phyloP scores from a whole-genome alignment of 2,113 vertebrate genomes.

The Butastur rufipennis region DNA sequence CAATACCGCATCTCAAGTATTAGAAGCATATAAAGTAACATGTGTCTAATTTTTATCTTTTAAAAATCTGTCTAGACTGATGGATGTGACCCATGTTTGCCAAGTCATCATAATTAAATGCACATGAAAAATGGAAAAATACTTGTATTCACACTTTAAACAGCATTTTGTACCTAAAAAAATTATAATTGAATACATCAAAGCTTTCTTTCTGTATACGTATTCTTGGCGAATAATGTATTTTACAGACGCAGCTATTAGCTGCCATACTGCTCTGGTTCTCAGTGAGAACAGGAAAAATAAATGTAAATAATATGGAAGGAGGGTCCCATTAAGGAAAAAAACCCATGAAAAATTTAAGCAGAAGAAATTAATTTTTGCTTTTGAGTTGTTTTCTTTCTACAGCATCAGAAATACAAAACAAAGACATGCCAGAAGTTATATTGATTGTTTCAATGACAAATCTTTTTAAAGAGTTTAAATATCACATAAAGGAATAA shows the following conservation, averaged over 20 bases:
- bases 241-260: background rate
- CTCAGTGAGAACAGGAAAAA: background rate
- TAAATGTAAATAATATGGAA: background rate
- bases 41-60: constrained; percentile 43
- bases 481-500: background rate
- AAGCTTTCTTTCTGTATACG: background rate
- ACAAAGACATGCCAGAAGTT: background rate
- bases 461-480: background rate
- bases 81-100: constrained; percentile 63
- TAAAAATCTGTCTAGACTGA: constrained; percentile 69
- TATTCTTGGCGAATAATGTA: background rate
- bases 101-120: constrained; percentile 37
- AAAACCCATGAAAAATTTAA: background rate
- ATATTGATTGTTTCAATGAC: background rate
- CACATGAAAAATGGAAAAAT: constrained; percentile 35
- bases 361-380: background rate
- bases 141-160: constrained; percentile 19
- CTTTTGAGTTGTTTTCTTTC: background rate
- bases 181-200: background rate
- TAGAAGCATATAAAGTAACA: constrained; percentile 42
- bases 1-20: background rate
- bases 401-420: background rate
- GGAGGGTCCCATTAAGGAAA: background rate
- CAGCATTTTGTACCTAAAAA: background rate
- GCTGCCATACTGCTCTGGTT: background rate